These are phyloP conservation scores for Psittacula cyanocephala DNA, from an alignment of 2,113 vertebrate species.

Conservation along the genomic window DNA sequence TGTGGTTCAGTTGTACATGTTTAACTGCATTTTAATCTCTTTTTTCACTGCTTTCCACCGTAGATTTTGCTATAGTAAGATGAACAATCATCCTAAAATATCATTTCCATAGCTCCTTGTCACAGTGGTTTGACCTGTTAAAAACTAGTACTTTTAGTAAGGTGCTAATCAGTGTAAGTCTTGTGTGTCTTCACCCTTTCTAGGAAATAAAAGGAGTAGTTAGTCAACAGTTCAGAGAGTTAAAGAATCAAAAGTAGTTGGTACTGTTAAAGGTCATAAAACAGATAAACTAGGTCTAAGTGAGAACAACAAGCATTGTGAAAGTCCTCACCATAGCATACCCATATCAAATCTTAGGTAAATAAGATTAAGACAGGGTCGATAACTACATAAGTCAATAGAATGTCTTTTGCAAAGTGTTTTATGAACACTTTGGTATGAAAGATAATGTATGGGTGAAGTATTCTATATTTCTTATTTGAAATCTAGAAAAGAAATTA, in stretches of 20 bases:
- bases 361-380: not conserved
- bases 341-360: not conserved
- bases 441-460: not conserved
- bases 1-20: rapidly evolving
- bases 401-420: not conserved
- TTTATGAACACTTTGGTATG: not conserved
- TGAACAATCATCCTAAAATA: not conserved
- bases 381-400: not conserved
- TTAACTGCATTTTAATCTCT: not conserved
- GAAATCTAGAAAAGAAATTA: not conserved
- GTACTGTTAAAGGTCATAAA: not conserved
- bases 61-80: not conserved
- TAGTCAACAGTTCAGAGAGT: not conserved
- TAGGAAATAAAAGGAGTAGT: not conserved
- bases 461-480: not conserved
- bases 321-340: not conserved
- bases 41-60: not conserved
- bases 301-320: not conserved
- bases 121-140: not conserved
- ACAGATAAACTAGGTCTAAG: not conserved
- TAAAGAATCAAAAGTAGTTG: not conserved
- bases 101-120: not conserved
- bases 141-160: not conserved
- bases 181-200: not conserved
- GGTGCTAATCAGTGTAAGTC: not conserved